A percentile compares a stretch with the other conserved stretches of the same genome.
Conservation (phyloP, 2,113 vertebrate genomes). For the Odontophorus gujanensis region DNA sequence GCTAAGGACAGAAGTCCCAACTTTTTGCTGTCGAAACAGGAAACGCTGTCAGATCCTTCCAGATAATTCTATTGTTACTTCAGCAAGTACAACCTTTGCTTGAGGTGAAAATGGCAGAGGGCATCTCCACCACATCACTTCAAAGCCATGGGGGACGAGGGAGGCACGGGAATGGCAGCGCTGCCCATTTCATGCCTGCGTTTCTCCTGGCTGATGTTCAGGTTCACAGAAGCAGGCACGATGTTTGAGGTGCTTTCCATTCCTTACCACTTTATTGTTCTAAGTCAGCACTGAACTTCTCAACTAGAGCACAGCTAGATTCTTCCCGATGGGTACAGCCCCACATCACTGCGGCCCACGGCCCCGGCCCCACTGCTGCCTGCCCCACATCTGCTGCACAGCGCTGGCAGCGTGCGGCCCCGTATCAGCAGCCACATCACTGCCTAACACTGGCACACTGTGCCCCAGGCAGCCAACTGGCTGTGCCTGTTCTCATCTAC, state of each 20-base stretch:
- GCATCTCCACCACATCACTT: neutral
- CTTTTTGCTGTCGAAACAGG: conserved; percentile 25
- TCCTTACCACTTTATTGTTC: neutral
- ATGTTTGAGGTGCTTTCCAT: accelerated
- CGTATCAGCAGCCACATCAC: neutral
- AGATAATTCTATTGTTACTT: conserved; percentile 11
- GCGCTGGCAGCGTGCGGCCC: neutral
- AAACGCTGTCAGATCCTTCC: conserved; percentile 46
- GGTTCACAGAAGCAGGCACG: neutral
- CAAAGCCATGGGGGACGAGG: neutral
- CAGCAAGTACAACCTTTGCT: neutral
- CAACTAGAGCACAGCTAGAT: accelerated
- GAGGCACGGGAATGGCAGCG: neutral
- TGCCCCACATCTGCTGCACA: neutral
- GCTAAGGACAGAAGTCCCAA: neutral
- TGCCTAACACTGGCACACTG: accelerated
- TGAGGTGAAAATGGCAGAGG: conserved; percentile 8
- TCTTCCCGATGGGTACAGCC: neutral
- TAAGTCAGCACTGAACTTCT: neutral
- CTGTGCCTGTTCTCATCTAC: neutral
- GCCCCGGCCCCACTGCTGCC: too few species aligned
- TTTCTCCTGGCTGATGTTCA: neutral
- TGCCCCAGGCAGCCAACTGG: neutral
- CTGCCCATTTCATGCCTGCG: neutral
- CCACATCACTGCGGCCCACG: accelerated